Evolutionary conservation across 2,113 vertebrate genomes (phyloP).

Genomic region (Hemiprocne comata): DNA sequence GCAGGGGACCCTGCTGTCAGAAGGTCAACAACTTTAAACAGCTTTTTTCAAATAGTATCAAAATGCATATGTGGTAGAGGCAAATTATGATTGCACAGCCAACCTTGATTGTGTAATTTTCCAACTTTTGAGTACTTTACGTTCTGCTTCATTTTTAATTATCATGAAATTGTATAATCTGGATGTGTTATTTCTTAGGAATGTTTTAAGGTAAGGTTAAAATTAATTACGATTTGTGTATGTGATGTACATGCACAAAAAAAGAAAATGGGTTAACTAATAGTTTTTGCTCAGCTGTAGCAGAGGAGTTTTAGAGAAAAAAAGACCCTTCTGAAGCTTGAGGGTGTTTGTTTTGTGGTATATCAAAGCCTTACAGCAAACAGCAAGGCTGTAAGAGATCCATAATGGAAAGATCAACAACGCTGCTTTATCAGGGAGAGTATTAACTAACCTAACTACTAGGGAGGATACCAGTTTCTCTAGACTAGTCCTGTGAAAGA

Average conservation of each 20-base stretch:
- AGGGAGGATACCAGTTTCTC: neutral
- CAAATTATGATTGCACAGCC: neutral
- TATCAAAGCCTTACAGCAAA: neutral
- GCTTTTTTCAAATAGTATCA: neutral
- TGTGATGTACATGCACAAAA: neutral
- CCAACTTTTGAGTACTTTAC: neutral
- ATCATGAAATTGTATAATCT: neutral
- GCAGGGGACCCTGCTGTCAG: neutral
- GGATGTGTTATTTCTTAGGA: neutral
- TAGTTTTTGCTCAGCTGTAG: neutral
- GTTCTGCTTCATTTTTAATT: slow-evolving; percentile 15
- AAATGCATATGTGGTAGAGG: neutral
- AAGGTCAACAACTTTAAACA: neutral
- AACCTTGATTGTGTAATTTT: neutral
- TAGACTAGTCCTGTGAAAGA: neutral
- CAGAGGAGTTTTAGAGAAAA: neutral
- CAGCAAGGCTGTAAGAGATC: neutral
- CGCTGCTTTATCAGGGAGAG: neutral
- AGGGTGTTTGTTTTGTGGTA: neutral
- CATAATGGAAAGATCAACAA: neutral
- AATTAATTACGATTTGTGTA: neutral
- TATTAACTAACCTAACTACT: neutral
- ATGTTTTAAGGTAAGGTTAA: neutral
- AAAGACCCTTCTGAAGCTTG: neutral
- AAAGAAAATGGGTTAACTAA: neutral